Evolutionary conservation across 2,797 vertebrate genomes (phyloP), one percentile per base, ranked within the genome.

Genomic region (Chaenodraco wilsoni): DNA sequence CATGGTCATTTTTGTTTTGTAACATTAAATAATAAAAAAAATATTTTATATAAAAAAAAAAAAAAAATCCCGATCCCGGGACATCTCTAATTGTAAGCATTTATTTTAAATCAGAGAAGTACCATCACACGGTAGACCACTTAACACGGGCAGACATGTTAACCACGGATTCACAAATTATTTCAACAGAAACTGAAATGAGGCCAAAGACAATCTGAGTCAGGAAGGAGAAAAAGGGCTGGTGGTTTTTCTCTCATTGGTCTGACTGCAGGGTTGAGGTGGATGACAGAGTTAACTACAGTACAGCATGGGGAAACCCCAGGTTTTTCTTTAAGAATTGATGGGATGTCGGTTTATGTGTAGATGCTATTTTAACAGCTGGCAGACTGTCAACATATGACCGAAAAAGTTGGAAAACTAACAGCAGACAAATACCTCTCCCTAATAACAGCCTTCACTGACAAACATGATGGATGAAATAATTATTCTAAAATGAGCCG

Each of bases 341-440:
- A 33, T 60, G 44, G 31, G 16, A 64, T 45, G 15, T 9, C 5
- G 46, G 60, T 50, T 77, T 37, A 41, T 41, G 52, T 48, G 56
- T 37, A 37, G 61, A 81, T 79, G 49, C 46, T 73, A 77, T 86
- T 88, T 81, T 78, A 81, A 87, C 65, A 74, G 50, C 71, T 72
- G 66, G 57, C 41, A 69, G 50, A 58, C 70, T 51, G 40, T 67
- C 13, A 65, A 74, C 57, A 77, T 40, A 61, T 59, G 63, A 79
- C 49, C 33, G 27, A 69, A 60, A 52, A 23, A 13, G 17, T 31
- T 66, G 10, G 17, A 69, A 76, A 65, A 68, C 17, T 65, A 19
- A 71, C 11, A 17, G 52, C 14, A 52, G 51, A 73, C n/a, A 37
- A 65, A 79, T 63, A 72, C 40, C 44, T 76, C 43, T n/a, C 8